These are phyloP conservation scores for Pachymerium ferrugineum DNA, from an alignment of 2,888 invertebrate genomes.

Conservation along the genomic window DNA sequence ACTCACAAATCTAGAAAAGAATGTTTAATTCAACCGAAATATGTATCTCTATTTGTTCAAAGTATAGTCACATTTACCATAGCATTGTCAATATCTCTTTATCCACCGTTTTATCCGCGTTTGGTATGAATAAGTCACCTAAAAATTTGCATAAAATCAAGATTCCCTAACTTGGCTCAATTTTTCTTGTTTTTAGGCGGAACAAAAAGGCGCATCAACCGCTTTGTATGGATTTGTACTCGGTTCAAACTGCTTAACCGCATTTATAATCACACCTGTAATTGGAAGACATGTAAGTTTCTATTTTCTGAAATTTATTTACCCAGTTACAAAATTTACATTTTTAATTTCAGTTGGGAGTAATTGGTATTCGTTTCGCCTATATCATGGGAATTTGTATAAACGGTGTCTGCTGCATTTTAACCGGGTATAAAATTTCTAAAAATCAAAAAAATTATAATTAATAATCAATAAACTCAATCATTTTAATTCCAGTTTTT, in stretches of 20 bases:
- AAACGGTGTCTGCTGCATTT: slow-evolving; percentile 39
- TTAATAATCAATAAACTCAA: neutral
- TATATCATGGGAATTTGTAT: slow-evolving; percentile 39
- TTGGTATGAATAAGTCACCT: slow-evolving; percentile 35
- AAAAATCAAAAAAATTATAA: neutral
- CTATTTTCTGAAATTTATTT: neutral
- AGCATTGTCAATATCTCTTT: slow-evolving; percentile 41
- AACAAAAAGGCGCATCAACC: slow-evolving; percentile 41
- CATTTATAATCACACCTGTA: slow-evolving; percentile 42
- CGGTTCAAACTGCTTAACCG: slow-evolving; percentile 42
- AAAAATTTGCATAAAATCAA: neutral
- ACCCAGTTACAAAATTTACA: neutral
- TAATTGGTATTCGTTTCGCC: slow-evolving; percentile 40
- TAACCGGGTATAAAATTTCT: slow-evolving; percentile 39
- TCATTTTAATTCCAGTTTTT: slow-evolving; percentile 37
- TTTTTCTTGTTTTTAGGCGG: slow-evolving; percentile 38
- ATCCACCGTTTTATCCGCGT: slow-evolving; percentile 41
- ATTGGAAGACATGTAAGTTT: slow-evolving; percentile 41
- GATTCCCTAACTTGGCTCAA: neutral
- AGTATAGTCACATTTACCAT: slow-evolving; percentile 39
- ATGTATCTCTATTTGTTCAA: slow-evolving; percentile 33
- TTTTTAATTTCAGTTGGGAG: slow-evolving; percentile 37
- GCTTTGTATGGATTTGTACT: slow-evolving; percentile 42
- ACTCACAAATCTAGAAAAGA: too few relatives aligned
- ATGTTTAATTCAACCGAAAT: too few relatives aligned